Conservation (phyloP, 2,888 invertebrate genomes). For the Nycteola revayana region DNA sequence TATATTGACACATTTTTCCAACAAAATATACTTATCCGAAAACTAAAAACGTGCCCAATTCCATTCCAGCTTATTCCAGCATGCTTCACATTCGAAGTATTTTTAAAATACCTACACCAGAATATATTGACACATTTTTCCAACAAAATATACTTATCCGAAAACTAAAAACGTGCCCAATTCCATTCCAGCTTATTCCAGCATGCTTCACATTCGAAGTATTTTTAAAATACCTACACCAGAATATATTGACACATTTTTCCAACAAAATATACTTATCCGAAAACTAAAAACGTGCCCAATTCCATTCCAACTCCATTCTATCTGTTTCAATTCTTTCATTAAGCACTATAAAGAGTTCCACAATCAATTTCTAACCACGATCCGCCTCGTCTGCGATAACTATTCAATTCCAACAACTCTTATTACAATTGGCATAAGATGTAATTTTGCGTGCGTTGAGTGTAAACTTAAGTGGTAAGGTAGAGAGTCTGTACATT, state of each 20-base stretch:
- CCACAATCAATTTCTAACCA: slow-evolving; percentile 71
- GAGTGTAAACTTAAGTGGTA: slow-evolving; percentile 33
- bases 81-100: too few species aligned
- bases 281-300: slow-evolving; percentile 19
- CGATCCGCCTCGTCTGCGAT: slow-evolving; percentile 47
- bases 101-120: too few species aligned
- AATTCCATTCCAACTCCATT: slow-evolving; percentile 38
- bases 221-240: background rate
- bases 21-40: too few species aligned
- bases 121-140: too few species aligned
- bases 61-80: too few species aligned
- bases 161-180: too few species aligned
- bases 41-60: too few species aligned
- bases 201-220: slow-evolving; percentile 66
- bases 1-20: too few species aligned
- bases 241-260: background rate
- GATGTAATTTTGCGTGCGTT: slow-evolving; percentile 28
- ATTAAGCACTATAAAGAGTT: slow-evolving; percentile 74
- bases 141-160: too few species aligned
- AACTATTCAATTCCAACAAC: slow-evolving; percentile 20
- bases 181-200: too few species aligned
- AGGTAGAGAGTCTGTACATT: slow-evolving; percentile 67
- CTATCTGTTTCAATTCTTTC: slow-evolving; percentile 77
- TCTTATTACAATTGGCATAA: slow-evolving; percentile 31
- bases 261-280: background rate